Evolutionary conservation across 2,888 invertebrate species (phyloP).

Genomic region (Pandemis heparana): DNA sequence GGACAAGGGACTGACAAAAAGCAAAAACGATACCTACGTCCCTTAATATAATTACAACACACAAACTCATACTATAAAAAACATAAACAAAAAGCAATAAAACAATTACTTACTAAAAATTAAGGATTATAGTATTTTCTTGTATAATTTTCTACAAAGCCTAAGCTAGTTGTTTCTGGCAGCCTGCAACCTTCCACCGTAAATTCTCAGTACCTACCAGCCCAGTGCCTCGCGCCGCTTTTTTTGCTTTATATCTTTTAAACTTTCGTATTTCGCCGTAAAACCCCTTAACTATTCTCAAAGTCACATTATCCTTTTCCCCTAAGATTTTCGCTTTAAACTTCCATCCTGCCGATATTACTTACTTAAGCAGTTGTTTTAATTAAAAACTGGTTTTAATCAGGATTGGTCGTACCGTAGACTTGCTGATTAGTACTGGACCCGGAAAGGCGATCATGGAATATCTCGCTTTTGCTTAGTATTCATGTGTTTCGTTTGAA

Average conservation of each 20-base stretch:
- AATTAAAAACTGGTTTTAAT: constrained; percentile 44
- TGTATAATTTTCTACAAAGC: not conserved
- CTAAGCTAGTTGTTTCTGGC: not conserved
- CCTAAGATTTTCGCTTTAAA: constrained; percentile 40
- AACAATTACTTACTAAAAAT: no score
- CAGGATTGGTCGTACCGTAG: constrained; percentile 37
- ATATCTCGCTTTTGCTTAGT: constrained; percentile 18
- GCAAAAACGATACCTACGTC: no score
- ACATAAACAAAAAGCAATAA: no score
- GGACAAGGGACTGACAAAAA: no score
- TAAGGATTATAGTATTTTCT: no score
- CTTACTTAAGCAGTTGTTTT: constrained; percentile 43
- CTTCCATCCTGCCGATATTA: constrained; percentile 41
- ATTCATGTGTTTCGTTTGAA: constrained; percentile 35
- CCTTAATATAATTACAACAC: no score
- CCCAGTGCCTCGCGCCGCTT: not conserved
- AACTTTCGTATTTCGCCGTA: constrained; percentile 41
- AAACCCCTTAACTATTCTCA: constrained; percentile 28
- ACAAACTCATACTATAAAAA: no score
- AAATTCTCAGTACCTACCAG: not conserved
- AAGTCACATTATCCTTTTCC: constrained; percentile 37
- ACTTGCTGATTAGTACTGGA: not conserved
- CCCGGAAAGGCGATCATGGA: constrained; percentile 11
- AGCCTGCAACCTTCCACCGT: not conserved
- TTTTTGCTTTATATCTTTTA: constrained; percentile 36